phyloP scores from a whole-genome alignment of 1,140 invertebrate species.

The Heliconius hewitsoni region DNA sequence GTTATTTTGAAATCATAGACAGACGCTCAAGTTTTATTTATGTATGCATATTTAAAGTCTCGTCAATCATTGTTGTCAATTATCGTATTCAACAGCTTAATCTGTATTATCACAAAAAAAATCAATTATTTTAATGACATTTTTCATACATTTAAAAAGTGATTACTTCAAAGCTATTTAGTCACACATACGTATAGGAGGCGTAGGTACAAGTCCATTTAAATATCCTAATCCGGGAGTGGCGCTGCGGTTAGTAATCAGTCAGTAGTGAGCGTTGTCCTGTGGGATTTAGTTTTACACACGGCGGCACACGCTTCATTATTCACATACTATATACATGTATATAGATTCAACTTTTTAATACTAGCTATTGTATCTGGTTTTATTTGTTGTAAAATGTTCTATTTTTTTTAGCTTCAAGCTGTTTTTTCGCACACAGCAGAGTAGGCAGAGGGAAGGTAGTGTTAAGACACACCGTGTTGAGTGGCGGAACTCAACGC shows the following conservation, averaged over 20 bases:
- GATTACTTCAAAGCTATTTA: not conserved
- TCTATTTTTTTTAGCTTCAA: too few relatives aligned
- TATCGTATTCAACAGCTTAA: too few relatives aligned
- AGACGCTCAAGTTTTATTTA: too few relatives aligned
- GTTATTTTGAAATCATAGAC: too few relatives aligned
- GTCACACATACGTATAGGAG: conserved; percentile 10
- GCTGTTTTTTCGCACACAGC: too few relatives aligned
- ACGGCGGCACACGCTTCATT: conserved; percentile 60
- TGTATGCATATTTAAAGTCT: too few relatives aligned
- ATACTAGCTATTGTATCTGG: not conserved
- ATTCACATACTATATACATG: conserved; percentile 16
- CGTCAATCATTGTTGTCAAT: too few relatives aligned
- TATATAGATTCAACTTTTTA: not conserved
- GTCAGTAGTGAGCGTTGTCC: conserved; percentile 57
- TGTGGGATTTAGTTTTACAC: conserved; percentile 73
- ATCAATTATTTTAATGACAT: not conserved
- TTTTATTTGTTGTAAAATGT: not conserved
- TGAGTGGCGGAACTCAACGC: too few relatives aligned
- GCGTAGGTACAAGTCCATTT: conserved; percentile 43
- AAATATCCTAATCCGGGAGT: conserved; percentile 63
- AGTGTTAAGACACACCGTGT: too few relatives aligned
- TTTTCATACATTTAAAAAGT: not conserved
- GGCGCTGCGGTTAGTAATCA: conserved; percentile 60
- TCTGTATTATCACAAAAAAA: not conserved
- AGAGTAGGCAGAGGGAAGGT: too few relatives aligned